Evolutionary conservation across 2,797 vertebrate species (phyloP).

Genomic region (Microctenopoma stevenorrisi): DNA sequence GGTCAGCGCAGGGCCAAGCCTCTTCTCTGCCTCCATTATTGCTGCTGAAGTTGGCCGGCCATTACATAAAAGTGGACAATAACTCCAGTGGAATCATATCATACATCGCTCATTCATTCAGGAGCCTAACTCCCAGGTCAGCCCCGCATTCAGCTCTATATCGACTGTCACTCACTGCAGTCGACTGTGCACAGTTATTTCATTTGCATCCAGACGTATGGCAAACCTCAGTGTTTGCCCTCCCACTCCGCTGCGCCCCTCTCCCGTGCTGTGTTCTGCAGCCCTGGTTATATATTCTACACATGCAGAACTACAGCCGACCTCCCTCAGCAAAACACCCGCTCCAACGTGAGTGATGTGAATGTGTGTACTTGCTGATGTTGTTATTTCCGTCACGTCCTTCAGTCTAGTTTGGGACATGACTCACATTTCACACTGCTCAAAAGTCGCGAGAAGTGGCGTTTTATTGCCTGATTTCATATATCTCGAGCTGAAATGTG

Average conservation of each 20-base stretch:
- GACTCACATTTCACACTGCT: conserved; percentile 39
- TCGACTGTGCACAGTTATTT: conserved; percentile 29
- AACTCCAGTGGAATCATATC: conserved; percentile 7
- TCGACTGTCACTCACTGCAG: conserved; percentile 9
- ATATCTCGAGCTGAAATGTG: conserved; percentile 7
- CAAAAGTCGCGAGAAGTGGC: conserved; percentile 42
- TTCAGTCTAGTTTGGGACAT: conserved; percentile 33
- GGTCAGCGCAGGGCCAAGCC: conserved; percentile 45
- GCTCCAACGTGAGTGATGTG: conserved; percentile 43
- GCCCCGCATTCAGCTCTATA: not conserved
- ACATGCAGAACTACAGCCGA: conserved; percentile 60
- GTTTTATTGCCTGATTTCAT: conserved; percentile 27
- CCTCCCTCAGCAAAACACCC: conserved; percentile 50
- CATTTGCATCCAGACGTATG: conserved; percentile 49
- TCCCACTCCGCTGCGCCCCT: conserved; percentile 31
- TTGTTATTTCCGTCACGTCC: conserved; percentile 54
- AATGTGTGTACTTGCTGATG: conserved; percentile 46
- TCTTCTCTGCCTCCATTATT: conserved; percentile 30
- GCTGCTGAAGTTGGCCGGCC: not conserved
- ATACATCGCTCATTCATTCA: not conserved
- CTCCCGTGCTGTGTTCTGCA: conserved; percentile 19
- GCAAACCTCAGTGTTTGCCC: conserved; percentile 40
- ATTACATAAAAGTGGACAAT: conserved; percentile 10
- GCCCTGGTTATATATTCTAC: conserved; percentile 48
- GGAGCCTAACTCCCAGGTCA: not conserved